Evolutionary conservation across 2,888 invertebrate genomes (phyloP), one percentile per base, ranked within the genome.

Genomic region (Drosophila atripex): DNA sequence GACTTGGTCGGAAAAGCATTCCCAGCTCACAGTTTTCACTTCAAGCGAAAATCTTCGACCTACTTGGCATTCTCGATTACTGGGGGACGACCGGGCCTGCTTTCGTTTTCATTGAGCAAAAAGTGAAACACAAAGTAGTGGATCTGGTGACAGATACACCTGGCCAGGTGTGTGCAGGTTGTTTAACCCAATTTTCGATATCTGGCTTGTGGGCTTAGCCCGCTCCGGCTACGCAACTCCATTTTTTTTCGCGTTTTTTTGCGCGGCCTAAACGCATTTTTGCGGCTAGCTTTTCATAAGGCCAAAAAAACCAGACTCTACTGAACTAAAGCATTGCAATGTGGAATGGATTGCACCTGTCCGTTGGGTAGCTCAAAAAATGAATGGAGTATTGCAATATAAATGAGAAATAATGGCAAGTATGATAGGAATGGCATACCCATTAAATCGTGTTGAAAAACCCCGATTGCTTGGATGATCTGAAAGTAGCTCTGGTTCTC

Each of bases 131-230:
- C 43, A 25, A 64, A 56, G 69, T 41, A 58, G 38, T 64, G 53
- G 65, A 64, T 65, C 53, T 64, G 64, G 65, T 64, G 64, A 64
- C 45, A 70, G 63, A 66, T 71, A 54, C 74, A 65, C 60, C 58
- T 74, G 58, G 52, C 43, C 28, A 28, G 74, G 52, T 39, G 53
- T 12, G 52, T 53, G 54, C 71, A 65, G 53, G 75, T 82, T 76
- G 82, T 61, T 75, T 83, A 86, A 84, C 82, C 86, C 86, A 83
- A 84, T 86, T 83, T 68, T 66, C 66, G 71, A 75, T 83, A 83
- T 79, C 80, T 68, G 28, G 28, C 21, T 9, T 52, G 80, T 85
- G 75, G 86, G 72, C 72, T 71, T 39, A 71, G 64, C 72, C 54
- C 28, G 28, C 28, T 28, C 28, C 35, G 41, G 80, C 85, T 69